A percentile compares a stretch with the other conserved stretches of the same genome.
These are phyloP conservation scores for Entosphenus tridentatus DNA, from an alignment of 2,113 vertebrate species.

Conservation along the genomic window DNA sequence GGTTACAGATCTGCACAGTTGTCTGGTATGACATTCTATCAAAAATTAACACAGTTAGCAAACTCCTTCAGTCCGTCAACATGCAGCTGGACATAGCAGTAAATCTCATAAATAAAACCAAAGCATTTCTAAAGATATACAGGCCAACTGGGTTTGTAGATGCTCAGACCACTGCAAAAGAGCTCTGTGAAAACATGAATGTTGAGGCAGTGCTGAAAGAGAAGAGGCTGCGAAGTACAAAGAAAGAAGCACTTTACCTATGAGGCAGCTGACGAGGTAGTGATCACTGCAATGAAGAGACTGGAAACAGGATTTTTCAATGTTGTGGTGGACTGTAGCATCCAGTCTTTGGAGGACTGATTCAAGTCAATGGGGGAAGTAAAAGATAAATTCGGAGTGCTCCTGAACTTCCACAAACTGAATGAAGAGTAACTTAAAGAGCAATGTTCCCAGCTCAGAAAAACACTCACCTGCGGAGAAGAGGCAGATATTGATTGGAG, in stretches of 20 bases:
- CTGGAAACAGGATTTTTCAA: slow-evolving; percentile 9
- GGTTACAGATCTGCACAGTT: slow-evolving; percentile 10
- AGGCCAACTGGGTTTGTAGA: slow-evolving; percentile 7
- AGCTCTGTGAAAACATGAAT: slow-evolving; percentile 8
- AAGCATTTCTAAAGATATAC: background rate
- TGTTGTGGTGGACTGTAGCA: slow-evolving; percentile 6
- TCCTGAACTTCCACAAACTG: slow-evolving; percentile 6
- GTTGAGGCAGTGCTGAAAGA: slow-evolving; percentile 9
- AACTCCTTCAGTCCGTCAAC: background rate
- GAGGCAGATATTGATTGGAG: too few species aligned
- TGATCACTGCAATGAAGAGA: slow-evolving; percentile 10
- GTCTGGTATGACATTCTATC: slow-evolving; percentile 13
- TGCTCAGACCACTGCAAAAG: slow-evolving; percentile 8
- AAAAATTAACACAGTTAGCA: slow-evolving; percentile 7
- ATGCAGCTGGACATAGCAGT: background rate
- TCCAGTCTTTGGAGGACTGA: slow-evolving; percentile 5
- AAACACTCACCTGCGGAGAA: slow-evolving; percentile 9
- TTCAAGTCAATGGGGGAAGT: slow-evolving; percentile 10
- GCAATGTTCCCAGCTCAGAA: slow-evolving; percentile 10
- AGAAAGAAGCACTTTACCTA: slow-evolving; percentile 9
- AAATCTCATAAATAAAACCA: background rate
- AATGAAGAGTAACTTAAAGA: slow-evolving; percentile 5
- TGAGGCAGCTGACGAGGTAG: slow-evolving; percentile 9
- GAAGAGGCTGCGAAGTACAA: slow-evolving; percentile 8
- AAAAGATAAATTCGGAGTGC: slow-evolving; percentile 9